phyloP scores from a whole-genome alignment of 2,888 invertebrate genomes.

The Heteromurus nitidus region DNA sequence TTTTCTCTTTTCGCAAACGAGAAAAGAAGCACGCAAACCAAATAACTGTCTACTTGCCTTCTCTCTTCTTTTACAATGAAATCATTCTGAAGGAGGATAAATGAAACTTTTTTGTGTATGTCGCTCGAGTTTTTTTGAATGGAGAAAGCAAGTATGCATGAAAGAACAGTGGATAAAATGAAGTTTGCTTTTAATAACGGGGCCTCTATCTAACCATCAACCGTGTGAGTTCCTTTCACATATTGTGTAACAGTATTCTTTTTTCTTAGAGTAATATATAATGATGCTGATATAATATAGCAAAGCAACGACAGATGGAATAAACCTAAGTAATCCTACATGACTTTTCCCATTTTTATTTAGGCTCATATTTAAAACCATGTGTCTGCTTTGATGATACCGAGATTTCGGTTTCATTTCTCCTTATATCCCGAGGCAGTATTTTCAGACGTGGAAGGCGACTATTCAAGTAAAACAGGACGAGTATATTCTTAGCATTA shows the following conservation, averaged over 20 bases:
- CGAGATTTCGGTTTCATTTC: conserved; percentile 2
- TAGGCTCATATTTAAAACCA: not conserved
- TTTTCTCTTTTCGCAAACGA: not conserved
- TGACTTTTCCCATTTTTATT: not conserved
- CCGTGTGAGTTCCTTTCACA: not conserved
- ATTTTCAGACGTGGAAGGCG: not conserved
- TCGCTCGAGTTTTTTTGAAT: not conserved
- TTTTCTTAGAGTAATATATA: not conserved
- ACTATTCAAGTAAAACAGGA: not conserved
- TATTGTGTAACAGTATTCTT: not conserved
- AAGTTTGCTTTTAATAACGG: conserved; percentile 6
- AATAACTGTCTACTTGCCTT: conserved; percentile 3
- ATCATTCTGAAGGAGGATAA: conserved; percentile 15
- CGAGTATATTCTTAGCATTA: not conserved
- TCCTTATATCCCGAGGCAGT: not conserved
- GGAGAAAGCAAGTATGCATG: not conserved
- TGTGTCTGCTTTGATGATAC: not conserved
- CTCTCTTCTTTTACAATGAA: not conserved
- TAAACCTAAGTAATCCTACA: not conserved
- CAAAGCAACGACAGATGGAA: not conserved
- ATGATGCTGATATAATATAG: not conserved
- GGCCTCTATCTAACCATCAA: not conserved
- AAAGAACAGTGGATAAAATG: not conserved
- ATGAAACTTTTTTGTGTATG: conserved; percentile 11
- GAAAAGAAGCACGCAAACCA: not conserved